A percentile compares a stretch with the other conserved stretches of the same genome.
Conservation (phyloP, 2,113 vertebrate genomes). For the Mastomys natalensis region DNA sequence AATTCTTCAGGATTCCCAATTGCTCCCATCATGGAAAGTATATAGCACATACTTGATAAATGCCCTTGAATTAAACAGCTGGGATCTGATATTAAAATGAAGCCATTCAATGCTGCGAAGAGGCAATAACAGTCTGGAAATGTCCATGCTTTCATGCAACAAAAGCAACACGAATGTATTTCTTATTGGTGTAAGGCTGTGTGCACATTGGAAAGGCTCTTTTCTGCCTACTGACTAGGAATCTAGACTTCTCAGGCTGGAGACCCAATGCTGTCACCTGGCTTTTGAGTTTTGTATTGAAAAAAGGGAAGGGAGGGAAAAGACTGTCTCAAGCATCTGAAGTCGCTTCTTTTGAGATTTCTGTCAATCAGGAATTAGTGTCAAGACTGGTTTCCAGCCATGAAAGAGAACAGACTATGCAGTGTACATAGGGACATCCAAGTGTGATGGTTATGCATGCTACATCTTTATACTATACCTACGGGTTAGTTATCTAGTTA, state of each 20-base stretch:
- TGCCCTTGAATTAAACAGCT: neutral
- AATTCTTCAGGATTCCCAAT: neutral
- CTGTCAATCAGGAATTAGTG: neutral
- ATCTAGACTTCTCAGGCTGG: neutral
- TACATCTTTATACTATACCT: neutral
- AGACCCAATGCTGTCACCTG: rapidly evolving
- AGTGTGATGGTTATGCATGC: neutral
- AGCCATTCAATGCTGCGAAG: neutral
- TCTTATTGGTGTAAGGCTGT: neutral
- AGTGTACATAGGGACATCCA: no score
- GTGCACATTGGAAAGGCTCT: neutral
- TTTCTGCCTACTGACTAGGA: neutral
- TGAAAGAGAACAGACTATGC: neutral
- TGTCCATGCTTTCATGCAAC: neutral
- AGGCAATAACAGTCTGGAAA: neutral
- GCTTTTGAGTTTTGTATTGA: neutral
- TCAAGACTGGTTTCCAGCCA: neutral
- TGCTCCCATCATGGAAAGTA: neutral
- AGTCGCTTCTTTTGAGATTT: neutral
- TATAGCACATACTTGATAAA: neutral
- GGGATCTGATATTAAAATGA: neutral
- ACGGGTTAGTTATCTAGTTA: neutral
- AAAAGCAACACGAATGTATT: neutral
- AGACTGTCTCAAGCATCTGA: no score
- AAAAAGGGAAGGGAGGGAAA: neutral